phyloP scores from a whole-genome alignment of 2,797 vertebrate genomes.

The Nyctibius grandis region DNA sequence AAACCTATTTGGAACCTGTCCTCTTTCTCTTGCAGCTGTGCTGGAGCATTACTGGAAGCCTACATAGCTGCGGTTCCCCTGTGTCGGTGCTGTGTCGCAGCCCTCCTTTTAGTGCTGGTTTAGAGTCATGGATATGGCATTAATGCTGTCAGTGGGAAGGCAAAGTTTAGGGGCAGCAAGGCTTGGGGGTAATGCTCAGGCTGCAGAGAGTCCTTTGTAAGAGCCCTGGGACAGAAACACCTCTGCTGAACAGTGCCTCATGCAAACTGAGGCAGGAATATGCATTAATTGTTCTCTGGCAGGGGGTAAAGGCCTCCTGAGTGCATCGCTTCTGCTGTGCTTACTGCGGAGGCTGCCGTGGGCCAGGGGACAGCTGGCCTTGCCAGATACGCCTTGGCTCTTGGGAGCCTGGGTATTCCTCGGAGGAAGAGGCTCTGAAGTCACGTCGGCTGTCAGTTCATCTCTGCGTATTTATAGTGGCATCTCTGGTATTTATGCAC shows the following conservation, averaged over 20 bases:
- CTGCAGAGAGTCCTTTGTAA: not conserved
- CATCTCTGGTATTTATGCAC: not conserved
- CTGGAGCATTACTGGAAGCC: not conserved
- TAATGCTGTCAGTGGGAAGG: rapidly evolving
- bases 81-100: not conserved
- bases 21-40: not conserved
- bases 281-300: not conserved
- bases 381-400: not conserved
- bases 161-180: rapidly evolving
- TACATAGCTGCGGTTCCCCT: not conserved
- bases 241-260: not conserved
- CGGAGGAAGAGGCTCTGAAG: not conserved
- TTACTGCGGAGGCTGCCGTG: rapidly evolving
- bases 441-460: not conserved
- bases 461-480: rapidly evolving
- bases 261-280: rapidly evolving
- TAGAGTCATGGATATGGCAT: rapidly evolving
- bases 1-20: not conserved
- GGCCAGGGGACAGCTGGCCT: not conserved
- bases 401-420: not conserved
- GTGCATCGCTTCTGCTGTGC: not conserved
- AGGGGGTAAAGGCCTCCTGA: not conserved
- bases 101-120: not conserved
- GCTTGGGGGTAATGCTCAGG: rapidly evolving
- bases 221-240: not conserved